A percentile compares a stretch with the other conserved stretches of the same genome.
Conservation (phyloP, 2,888 invertebrate species). For the Sipha maydis region DNA sequence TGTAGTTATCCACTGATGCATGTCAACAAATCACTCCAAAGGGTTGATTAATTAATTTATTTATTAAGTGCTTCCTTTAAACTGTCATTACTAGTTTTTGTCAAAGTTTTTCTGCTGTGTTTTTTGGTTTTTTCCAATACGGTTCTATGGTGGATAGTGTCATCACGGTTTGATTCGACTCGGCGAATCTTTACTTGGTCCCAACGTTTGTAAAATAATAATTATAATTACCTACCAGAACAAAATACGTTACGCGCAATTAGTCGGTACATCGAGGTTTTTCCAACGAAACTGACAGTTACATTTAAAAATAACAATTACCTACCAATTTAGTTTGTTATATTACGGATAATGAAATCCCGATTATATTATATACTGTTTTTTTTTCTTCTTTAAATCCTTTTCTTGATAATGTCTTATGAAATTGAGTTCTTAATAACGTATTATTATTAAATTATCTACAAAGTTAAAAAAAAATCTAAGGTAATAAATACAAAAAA, state of each 20-base stretch:
- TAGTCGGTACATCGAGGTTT: neutral
- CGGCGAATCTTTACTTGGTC: slow-evolving; percentile 12
- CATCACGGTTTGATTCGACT: slow-evolving; percentile 32
- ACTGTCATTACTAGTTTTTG: neutral
- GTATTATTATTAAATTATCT: no score
- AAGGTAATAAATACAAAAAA: no score
- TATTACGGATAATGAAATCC: neutral
- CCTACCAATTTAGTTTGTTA: neutral
- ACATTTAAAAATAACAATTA: neutral
- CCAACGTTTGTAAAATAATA: slow-evolving; percentile 20
- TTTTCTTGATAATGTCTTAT: no score
- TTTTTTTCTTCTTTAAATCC: no score
- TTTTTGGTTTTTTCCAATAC: neutral
- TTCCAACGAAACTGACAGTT: slow-evolving; percentile 9
- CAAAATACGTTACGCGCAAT: slow-evolving; percentile 26
- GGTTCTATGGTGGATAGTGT: no score
- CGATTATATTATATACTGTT: neutral
- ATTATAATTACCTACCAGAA: slow-evolving; percentile 27
- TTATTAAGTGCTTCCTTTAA: slow-evolving; percentile 17
- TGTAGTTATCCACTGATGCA: slow-evolving; percentile 33
- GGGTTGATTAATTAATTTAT: slow-evolving; percentile 31
- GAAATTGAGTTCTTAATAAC: no score
- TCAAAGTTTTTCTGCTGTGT: neutral
- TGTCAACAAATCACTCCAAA: slow-evolving; percentile 4
- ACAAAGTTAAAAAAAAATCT: no score